Conservation (phyloP, 2,113 vertebrate species). For the Prinia subflava region DNA sequence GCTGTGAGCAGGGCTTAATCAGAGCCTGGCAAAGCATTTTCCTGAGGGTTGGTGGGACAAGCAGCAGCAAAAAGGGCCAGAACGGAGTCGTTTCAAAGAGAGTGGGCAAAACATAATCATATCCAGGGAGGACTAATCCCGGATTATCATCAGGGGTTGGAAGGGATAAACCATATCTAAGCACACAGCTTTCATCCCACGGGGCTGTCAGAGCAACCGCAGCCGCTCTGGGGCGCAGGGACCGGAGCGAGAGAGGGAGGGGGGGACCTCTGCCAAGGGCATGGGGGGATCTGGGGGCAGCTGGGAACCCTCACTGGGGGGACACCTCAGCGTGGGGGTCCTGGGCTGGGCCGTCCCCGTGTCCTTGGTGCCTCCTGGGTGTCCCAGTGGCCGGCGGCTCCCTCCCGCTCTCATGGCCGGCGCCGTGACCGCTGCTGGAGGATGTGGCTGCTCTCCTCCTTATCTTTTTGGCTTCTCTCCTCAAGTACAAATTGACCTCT, state of each 20-base stretch:
- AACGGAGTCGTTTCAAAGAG: not conserved
- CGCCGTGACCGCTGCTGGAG: not conserved
- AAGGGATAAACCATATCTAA: slow-evolving; percentile 58
- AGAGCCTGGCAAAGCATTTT: not conserved
- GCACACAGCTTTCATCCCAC: slow-evolving; percentile 59
- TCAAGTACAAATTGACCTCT: slow-evolving; percentile 72
- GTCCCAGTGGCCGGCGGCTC: fast-evolving
- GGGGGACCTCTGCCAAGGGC: not conserved
- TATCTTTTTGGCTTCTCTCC: slow-evolving; percentile 36
- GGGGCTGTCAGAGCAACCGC: not conserved
- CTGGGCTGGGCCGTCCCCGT: fast-evolving
- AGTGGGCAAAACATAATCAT: slow-evolving; percentile 46
- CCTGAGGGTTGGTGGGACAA: slow-evolving; percentile 17
- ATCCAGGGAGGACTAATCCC: slow-evolving; percentile 35
- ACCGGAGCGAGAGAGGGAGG: fast-evolving
- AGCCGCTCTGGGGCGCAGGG: not conserved
- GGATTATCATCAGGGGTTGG: slow-evolving; percentile 54
- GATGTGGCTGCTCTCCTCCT: not conserved
- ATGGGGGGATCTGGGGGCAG: not conserved
- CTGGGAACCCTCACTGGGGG: not conserved
- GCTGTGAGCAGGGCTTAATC: not conserved
- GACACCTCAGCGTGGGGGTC: not conserved
- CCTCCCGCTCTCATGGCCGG: fast-evolving
- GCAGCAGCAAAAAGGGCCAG: not conserved
- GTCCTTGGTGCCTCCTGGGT: not conserved